Evolutionary conservation across 2,888 invertebrate genomes (phyloP).

Genomic region (Ophion ellenae): DNA sequence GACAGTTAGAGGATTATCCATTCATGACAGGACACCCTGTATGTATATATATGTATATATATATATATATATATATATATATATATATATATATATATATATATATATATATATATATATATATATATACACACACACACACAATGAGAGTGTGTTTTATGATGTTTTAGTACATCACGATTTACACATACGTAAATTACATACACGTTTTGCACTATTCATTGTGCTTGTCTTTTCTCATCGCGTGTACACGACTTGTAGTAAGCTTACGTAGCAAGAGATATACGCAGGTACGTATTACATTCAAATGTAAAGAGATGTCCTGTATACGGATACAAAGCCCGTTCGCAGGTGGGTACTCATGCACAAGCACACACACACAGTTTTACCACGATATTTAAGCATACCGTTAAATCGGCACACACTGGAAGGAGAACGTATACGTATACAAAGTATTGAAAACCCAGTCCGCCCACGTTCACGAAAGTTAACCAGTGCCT

Average conservation of each 20-base stretch:
- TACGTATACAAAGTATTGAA: conserved; percentile 33
- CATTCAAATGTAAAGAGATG: conserved; percentile 36
- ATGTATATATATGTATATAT: no score
- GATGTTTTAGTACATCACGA: background rate
- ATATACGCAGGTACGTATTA: conserved; percentile 13
- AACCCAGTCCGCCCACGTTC: conserved; percentile 61
- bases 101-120: no score
- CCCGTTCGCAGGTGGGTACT: conserved; percentile 9
- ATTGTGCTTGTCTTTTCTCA: conserved; percentile 49
- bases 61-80: no score
- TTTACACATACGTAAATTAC: conserved; percentile 46
- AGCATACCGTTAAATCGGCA: conserved; percentile 59
- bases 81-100: no score
- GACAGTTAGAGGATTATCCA: no score
- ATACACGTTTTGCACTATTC: conserved; percentile 26
- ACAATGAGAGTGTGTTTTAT: no score
- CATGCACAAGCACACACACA: conserved; percentile 27
- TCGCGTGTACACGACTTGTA: conserved; percentile 34
- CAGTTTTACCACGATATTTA: conserved; percentile 27
- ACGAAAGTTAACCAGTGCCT: conserved; percentile 26
- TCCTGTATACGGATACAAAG: conserved; percentile 13
- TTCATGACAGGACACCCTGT: no score
- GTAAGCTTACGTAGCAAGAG: conserved; percentile 24
- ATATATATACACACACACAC: no score
- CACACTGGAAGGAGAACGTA: conserved; percentile 35